phyloP scores from a whole-genome alignment of 1,140 invertebrate species.

The Papilio aristodemus region DNA sequence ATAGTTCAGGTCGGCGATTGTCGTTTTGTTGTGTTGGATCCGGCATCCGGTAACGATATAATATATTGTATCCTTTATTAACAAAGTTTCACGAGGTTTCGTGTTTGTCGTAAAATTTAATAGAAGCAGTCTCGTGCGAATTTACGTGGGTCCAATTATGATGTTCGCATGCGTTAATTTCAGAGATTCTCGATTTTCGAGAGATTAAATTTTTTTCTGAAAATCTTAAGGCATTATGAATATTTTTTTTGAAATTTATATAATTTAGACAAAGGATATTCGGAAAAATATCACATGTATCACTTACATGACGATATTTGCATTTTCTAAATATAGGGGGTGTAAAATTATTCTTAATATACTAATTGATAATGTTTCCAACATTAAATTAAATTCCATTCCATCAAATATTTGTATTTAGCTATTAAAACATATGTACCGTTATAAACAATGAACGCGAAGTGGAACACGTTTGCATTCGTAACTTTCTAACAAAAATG shows the following conservation, averaged over 20 bases:
- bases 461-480: not conserved
- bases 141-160: conserved; percentile 66
- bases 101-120: conserved; percentile 76
- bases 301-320: too few relatives aligned
- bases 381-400: too few relatives aligned
- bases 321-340: too few relatives aligned
- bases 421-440: too few relatives aligned
- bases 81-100: conserved; percentile 72
- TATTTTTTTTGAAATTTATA: too few relatives aligned
- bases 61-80: conserved; percentile 72
- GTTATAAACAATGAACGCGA: not conserved
- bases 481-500: conserved; percentile 16
- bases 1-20: conserved; percentile 27
- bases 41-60: conserved; percentile 61
- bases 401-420: too few relatives aligned
- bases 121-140: conserved; percentile 60
- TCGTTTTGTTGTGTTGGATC: conserved; percentile 44
- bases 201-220: not conserved
- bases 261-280: too few relatives aligned
- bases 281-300: too few relatives aligned
- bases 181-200: conserved; percentile 42
- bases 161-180: conserved; percentile 50
- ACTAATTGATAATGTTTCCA: too few relatives aligned
- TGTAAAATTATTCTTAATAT: too few relatives aligned
- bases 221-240: not conserved